Percentiles rank a stretch among this genome's conserved stretches.
Conservation (phyloP, 92 coral and sea anemone genomes). For the Porites evermanni region DNA sequence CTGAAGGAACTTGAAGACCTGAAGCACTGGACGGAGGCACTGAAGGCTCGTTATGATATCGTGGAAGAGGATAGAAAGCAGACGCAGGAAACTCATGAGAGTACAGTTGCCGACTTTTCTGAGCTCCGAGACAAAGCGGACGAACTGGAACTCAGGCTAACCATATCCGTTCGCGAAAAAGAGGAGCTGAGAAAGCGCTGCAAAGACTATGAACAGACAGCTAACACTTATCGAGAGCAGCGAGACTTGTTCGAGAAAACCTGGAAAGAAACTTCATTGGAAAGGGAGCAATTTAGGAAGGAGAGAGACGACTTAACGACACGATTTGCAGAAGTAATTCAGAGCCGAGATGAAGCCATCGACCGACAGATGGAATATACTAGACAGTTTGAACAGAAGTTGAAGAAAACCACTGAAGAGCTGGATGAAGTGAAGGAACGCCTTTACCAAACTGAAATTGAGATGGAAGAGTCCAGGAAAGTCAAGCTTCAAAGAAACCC, state of each 20-base stretch:
- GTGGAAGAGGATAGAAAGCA: conserved; percentile 89
- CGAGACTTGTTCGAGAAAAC: conserved; percentile 79
- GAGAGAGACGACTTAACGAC: conserved; percentile 81
- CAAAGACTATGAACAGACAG: conserved; percentile 76
- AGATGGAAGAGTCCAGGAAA: conserved; percentile 63
- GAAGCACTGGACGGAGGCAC: conserved; percentile 89
- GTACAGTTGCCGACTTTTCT: conserved; percentile 82
- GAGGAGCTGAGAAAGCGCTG: conserved; percentile 79
- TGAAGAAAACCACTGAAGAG: conserved; percentile 76
- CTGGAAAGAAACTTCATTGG: conserved; percentile 82
- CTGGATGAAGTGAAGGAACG: conserved; percentile 60
- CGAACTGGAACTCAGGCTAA: conserved; percentile 78
- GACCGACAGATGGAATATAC: conserved; percentile 81
- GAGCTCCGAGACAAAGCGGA: conserved; percentile 80
- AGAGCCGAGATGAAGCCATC: conserved; percentile 78
- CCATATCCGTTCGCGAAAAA: conserved; percentile 65
- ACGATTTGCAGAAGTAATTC: conserved; percentile 75
- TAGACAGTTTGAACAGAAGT: conserved; percentile 76
- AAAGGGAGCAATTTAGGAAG: conserved; percentile 78
- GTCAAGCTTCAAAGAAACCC: conserved; percentile 55
- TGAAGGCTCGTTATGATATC: conserved; percentile 92
- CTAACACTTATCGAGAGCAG: conserved; percentile 81
- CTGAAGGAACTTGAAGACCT: conserved; percentile 77
- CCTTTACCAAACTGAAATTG: conserved; percentile 56
- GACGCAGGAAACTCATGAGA: conserved; percentile 85